Evolutionary conservation across 2,888 invertebrate genomes (phyloP).

Genomic region (Xylocampa areola): DNA sequence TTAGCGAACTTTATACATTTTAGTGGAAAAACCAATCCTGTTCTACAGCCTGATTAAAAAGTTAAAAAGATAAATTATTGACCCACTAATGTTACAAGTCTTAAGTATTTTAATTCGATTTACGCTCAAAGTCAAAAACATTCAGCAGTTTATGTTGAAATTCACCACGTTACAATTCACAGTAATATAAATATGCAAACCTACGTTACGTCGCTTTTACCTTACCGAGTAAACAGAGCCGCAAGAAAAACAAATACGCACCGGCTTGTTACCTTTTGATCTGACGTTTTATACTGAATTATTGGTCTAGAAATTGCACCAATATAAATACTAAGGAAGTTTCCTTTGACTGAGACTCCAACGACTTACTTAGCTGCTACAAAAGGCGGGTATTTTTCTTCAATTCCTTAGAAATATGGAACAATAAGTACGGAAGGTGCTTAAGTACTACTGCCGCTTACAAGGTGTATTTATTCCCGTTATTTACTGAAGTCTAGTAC

Average conservation of each 20-base stretch:
- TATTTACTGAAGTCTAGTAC: conserved; percentile 18
- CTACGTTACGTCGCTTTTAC: conserved; percentile 7
- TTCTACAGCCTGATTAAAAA: no score
- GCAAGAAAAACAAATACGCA: conserved; percentile 39
- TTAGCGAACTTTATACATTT: no score
- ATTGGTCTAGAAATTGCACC: conserved; percentile 25
- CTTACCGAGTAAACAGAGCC: conserved; percentile 28
- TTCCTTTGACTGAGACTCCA: conserved; percentile 32
- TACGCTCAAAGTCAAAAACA: not conserved
- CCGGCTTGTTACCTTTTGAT: conserved; percentile 42
- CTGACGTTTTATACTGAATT: conserved; percentile 32
- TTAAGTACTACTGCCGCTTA: conserved; percentile 1
- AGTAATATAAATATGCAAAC: conserved; percentile 1
- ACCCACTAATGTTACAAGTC: no score
- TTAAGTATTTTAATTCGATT: no score
- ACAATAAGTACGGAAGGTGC: conserved; percentile 4
- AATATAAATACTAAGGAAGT: conserved; percentile 27
- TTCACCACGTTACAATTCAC: conserved; percentile 10
- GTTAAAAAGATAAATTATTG: no score
- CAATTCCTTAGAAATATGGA: conserved; percentile 2
- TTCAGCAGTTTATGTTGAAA: not conserved
- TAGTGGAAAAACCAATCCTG: no score
- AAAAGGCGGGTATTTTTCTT: conserved; percentile 6
- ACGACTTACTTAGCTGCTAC: conserved; percentile 11
- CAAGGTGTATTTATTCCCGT: conserved; percentile 16